Conservation (phyloP, 1,140 invertebrate species). For the Adelges cooleyi region DNA sequence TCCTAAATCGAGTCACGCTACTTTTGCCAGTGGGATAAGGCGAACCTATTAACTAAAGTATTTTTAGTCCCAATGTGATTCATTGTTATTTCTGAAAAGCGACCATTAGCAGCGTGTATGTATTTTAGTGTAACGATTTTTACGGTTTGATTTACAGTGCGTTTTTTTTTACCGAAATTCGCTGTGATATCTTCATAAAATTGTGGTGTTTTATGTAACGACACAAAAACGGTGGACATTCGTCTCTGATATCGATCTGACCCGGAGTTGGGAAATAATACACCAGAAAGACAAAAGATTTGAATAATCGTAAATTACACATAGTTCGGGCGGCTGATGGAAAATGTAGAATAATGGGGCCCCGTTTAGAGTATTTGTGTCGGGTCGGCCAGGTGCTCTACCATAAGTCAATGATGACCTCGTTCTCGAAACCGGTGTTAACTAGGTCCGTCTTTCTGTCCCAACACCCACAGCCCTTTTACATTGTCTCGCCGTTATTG, state of each 20-base stretch:
- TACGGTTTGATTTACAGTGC: too few species aligned
- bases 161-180: too few species aligned
- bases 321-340: neutral
- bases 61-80: too few species aligned
- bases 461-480: slow-evolving; percentile 18
- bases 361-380: slow-evolving; percentile 21
- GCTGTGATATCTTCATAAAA: too few species aligned
- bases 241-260: neutral
- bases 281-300: slow-evolving; percentile 3
- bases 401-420: slow-evolving; percentile 27
- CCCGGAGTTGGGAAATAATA: neutral
- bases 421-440: slow-evolving; percentile 28
- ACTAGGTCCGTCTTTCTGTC: slow-evolving; percentile 25
- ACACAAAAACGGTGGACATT: too few species aligned
- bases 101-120: too few species aligned
- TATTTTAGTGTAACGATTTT: too few species aligned
- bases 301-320: slow-evolving; percentile 24
- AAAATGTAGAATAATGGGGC: slow-evolving; percentile 25
- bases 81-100: too few species aligned
- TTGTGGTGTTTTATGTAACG: too few species aligned
- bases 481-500: neutral
- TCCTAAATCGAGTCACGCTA: too few species aligned
- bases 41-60: too few species aligned
- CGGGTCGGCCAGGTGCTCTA: slow-evolving; percentile 25
- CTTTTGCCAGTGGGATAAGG: too few species aligned